Percentiles rank a stretch among this genome's conserved stretches.
These are phyloP conservation scores for Melanotaenia duboulayi DNA, from an alignment of 2,113 vertebrate species.

Conservation along the genomic window DNA sequence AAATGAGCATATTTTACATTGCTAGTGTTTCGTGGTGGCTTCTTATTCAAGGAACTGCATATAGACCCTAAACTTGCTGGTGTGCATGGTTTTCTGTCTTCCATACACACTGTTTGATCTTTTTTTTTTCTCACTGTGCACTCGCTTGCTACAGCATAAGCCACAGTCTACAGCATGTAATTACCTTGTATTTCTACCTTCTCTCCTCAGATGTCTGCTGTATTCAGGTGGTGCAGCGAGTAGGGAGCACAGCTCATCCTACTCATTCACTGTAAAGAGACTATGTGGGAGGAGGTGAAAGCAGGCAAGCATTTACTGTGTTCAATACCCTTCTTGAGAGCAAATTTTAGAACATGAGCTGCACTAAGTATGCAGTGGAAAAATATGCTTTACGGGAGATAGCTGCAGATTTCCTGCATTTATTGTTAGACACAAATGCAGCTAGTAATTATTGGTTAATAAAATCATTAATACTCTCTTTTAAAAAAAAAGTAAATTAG, in stretches of 20 bases:
- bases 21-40: conserved; percentile 3
- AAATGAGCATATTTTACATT: conserved; percentile 9
- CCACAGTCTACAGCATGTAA: conserved; percentile 4
- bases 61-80: background rate
- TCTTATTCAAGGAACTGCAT: conserved; percentile 17
- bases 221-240: conserved; percentile 56
- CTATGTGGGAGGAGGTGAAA: conserved; percentile 79
- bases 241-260: conserved; percentile 66
- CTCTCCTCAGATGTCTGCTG: conserved; percentile 42
- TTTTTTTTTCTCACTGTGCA: conserved; percentile 24
- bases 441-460: conserved; percentile 8
- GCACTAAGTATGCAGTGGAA: conserved; percentile 57
- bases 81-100: background rate
- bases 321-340: conserved; percentile 68
- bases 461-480: background rate
- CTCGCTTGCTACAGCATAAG: conserved; percentile 12
- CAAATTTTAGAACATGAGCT: conserved; percentile 65
- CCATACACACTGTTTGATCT: background rate
- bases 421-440: conserved; percentile 26
- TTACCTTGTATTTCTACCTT: conserved; percentile 30
- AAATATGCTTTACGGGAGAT: conserved; percentile 52
- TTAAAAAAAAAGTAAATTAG: background rate
- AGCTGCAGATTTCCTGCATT: conserved; percentile 37
- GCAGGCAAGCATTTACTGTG: conserved; percentile 64
- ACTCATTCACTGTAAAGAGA: conserved; percentile 69